These are phyloP conservation scores for Dromas ardeola DNA, from an alignment of 2,113 vertebrate genomes.

Conservation along the genomic window DNA sequence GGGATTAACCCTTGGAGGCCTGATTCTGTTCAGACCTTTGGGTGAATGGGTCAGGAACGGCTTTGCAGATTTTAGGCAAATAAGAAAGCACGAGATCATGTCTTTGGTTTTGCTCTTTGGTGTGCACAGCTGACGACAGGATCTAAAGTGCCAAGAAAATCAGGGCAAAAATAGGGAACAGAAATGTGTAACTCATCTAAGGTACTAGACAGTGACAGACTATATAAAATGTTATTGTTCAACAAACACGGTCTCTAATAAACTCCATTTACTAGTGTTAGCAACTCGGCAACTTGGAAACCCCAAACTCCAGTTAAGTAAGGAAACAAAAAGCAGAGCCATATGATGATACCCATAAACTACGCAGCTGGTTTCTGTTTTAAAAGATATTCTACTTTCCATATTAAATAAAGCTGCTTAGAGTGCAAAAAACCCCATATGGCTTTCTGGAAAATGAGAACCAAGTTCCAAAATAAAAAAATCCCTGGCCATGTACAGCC, in stretches of 20 bases:
- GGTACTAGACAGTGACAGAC: slow-evolving; percentile 55
- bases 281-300: slow-evolving; percentile 70
- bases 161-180: slow-evolving; percentile 30
- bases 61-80: not conserved
- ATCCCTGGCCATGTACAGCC: not conserved
- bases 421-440: slow-evolving; percentile 25
- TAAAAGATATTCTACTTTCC: slow-evolving; percentile 68
- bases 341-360: slow-evolving; percentile 65
- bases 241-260: slow-evolving; percentile 69
- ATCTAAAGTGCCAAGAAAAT: not conserved
- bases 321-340: slow-evolving; percentile 55
- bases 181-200: slow-evolving; percentile 63
- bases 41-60: not conserved
- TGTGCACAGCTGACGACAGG: not conserved
- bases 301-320: slow-evolving; percentile 49
- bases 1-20: slow-evolving; percentile 10
- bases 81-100: not conserved
- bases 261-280: slow-evolving; percentile 67
- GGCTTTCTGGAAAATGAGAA: slow-evolving; percentile 27
- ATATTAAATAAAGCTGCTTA: slow-evolving; percentile 62
- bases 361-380: slow-evolving; percentile 69
- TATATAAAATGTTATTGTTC: slow-evolving; percentile 69
- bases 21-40: not conserved
- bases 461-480: slow-evolving; percentile 22
- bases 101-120: not conserved